Evolutionary conservation across 1,140 invertebrate species (phyloP).

Genomic region (Pseudachorutes palmiensis): DNA sequence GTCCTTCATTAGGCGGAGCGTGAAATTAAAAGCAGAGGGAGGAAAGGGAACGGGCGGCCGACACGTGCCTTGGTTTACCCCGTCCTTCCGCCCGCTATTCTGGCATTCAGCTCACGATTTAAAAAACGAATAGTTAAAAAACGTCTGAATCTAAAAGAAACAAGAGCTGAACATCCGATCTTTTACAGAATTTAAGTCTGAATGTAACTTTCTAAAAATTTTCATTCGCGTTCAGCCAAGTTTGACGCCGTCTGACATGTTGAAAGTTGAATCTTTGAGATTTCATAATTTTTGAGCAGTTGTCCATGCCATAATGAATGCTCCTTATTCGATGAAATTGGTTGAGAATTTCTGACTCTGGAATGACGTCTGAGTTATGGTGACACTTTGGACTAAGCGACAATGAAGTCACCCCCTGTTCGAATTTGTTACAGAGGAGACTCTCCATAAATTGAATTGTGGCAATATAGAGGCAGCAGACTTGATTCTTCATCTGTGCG

Average conservation of each 20-base stretch:
- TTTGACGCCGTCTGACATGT: too few relatives aligned
- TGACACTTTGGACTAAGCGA: neutral
- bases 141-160: too few relatives aligned
- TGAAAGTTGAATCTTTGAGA: too few relatives aligned
- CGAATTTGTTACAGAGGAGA: neutral
- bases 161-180: too few relatives aligned
- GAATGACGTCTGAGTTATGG: constrained; percentile 1
- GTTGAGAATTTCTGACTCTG: too few relatives aligned
- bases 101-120: too few relatives aligned
- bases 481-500: constrained; percentile 4
- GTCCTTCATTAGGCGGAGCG: constrained; percentile 20
- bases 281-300: neutral
- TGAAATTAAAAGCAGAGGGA: constrained; percentile 14
- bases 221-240: too few relatives aligned
- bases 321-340: too few relatives aligned
- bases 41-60: constrained; percentile 1
- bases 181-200: too few relatives aligned
- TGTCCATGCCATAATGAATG: too few relatives aligned
- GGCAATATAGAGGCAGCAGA: constrained; percentile 12
- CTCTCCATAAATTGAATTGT: constrained; percentile 21
- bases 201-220: too few relatives aligned
- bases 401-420: neutral
- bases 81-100: constrained; percentile 20
- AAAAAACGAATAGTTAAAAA: too few relatives aligned
- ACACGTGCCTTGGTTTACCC: constrained; percentile 22